These are phyloP conservation scores for Tonatia bakeri DNA, from an alignment of 2,113 vertebrate genomes.

Conservation along the genomic window DNA sequence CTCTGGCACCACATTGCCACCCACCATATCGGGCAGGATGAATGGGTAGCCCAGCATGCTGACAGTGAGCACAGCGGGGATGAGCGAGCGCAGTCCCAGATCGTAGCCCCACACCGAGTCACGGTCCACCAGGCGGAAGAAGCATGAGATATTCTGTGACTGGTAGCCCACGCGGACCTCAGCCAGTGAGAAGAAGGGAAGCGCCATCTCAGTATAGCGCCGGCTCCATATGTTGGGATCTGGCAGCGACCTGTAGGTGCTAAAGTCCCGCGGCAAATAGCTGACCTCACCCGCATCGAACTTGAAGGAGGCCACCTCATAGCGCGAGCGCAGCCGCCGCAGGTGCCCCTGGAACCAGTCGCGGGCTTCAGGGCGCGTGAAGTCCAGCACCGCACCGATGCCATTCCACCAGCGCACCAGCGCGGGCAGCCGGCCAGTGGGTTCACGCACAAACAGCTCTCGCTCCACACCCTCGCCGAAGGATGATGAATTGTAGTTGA, in stretches of 20 bases:
- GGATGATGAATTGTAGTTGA: conserved; percentile 88
- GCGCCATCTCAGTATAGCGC: conserved; percentile 93
- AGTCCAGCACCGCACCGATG: conserved; percentile 92
- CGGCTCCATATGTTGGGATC: conserved; percentile 94
- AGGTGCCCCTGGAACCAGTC: conserved; percentile 93
- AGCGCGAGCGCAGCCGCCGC: conserved; percentile 85
- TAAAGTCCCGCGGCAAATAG: conserved; percentile 93
- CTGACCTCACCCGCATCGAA: conserved; percentile 94
- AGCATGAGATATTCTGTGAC: conserved; percentile 95
- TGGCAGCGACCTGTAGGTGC: conserved; percentile 84
- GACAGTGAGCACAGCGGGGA: conserved; percentile 94
- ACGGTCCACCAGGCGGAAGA: conserved; percentile 93
- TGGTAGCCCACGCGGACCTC: conserved; percentile 94
- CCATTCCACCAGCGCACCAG: conserved; percentile 96
- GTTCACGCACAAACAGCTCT: conserved; percentile 88
- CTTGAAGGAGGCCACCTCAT: conserved; percentile 91
- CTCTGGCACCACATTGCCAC: conserved; percentile 88
- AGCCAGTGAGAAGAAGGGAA: conserved; percentile 89
- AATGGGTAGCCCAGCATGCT: conserved; percentile 96
- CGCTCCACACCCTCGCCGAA: conserved; percentile 87
- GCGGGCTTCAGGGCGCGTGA: conserved; percentile 90
- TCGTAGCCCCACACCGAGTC: conserved; percentile 96
- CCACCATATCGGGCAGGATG: conserved; percentile 92
- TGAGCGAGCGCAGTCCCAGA: conserved; percentile 93
- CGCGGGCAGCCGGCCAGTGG: conserved; percentile 84